Percentiles rank a stretch among this genome's conserved stretches.
Conservation (phyloP, 2,113 vertebrate species). For the Pardalotus punctatus region DNA sequence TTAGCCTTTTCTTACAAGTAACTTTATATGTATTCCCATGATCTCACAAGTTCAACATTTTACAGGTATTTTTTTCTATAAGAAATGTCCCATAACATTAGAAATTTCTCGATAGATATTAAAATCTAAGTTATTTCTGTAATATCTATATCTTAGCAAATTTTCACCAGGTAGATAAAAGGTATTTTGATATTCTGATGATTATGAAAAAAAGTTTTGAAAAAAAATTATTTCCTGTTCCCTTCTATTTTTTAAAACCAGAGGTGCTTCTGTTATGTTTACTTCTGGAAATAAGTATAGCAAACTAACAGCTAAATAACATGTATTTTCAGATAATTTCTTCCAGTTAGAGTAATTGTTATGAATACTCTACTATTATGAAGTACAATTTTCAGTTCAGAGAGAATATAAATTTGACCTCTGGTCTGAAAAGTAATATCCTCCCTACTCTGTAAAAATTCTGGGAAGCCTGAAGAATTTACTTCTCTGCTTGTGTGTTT, state of each 20-base stretch:
- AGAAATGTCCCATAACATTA: not conserved
- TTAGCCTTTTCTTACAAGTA: not conserved
- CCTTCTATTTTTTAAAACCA: not conserved
- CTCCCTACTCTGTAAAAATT: not conserved
- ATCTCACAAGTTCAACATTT: not conserved
- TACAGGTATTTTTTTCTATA: not conserved
- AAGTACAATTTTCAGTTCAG: not conserved
- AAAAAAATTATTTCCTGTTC: not conserved
- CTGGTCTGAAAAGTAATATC: not conserved
- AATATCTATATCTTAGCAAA: not conserved
- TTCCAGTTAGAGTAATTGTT: not conserved
- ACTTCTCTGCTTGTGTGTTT: not conserved
- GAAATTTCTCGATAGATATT: not conserved
- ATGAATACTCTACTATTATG: not conserved
- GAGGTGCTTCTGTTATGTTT: fast-evolving
- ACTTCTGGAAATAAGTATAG: not conserved
- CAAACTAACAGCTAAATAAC: not conserved
- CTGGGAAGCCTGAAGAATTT: not conserved
- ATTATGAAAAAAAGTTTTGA: not conserved
- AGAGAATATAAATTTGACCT: not conserved
- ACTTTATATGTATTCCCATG: not conserved
- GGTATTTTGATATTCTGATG: not conserved
- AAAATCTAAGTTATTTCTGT: not conserved
- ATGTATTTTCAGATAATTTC: not conserved
- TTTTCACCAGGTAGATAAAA: not conserved